Conservation (phyloP, 2,888 invertebrate species). For the Cistogaster globosa region DNA sequence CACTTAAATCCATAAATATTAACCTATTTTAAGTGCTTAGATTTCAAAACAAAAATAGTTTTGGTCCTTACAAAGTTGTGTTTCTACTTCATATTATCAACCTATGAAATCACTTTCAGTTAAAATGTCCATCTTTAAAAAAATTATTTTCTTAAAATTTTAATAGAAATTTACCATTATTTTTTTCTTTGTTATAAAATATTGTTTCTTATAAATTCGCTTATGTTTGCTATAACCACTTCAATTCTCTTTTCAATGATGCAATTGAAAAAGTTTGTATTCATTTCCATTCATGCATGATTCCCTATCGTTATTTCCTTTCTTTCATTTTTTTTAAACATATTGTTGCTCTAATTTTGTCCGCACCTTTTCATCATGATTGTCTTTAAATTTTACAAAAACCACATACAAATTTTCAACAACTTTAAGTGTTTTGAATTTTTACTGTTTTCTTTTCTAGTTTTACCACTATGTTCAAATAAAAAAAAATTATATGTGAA, state of each 20-base stretch:
- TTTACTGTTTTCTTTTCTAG: no score
- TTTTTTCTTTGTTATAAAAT: background rate
- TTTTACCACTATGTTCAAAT: no score
- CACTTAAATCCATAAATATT: no score
- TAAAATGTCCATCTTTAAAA: no score
- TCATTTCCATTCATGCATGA: constrained; percentile 3
- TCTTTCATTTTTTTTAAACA: background rate
- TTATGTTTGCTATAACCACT: background rate
- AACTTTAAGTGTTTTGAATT: no score
- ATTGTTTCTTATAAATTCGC: background rate
- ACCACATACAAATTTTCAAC: background rate
- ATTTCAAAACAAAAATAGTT: no score
- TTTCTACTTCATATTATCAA: no score
- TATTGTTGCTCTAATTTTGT: constrained; percentile 1
- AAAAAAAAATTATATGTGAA: no score
- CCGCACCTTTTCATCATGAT: constrained; percentile 48
- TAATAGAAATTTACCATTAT: background rate
- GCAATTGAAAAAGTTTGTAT: constrained; percentile 23
- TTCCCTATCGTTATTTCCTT: background rate
- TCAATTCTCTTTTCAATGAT: background rate
- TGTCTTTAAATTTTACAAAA: constrained; percentile 57
- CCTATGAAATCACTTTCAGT: no score
- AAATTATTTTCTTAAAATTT: no score
- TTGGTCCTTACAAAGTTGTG: no score
- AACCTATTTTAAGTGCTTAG: no score